Percentiles rank a stretch among this genome's conserved stretches.
phyloP scores from a whole-genome alignment of 2,888 invertebrate genomes.

The Chrysolina haemoptera region DNA sequence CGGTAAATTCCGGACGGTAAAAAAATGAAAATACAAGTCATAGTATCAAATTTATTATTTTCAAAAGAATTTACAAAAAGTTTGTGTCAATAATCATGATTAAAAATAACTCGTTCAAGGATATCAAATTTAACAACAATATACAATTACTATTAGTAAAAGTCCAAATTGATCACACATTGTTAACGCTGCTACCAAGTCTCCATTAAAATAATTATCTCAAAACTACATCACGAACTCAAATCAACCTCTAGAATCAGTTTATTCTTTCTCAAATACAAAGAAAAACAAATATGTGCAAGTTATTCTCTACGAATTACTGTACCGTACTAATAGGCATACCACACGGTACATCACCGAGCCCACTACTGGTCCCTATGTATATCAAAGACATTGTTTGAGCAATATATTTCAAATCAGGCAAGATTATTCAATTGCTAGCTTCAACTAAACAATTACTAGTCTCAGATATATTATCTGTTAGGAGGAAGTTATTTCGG shows the following conservation, averaged over 20 bases:
- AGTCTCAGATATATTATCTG: not conserved
- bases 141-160: constrained; percentile 11
- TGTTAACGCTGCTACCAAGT: constrained; percentile 1
- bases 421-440: constrained; percentile 1
- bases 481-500: not conserved
- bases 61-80: constrained; percentile 8
- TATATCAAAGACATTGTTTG: constrained; percentile 10
- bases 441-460: not conserved
- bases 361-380: constrained; percentile 17
- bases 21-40: not conserved
- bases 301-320: not conserved
- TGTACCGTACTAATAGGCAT: not conserved
- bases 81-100: not conserved
- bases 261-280: not conserved
- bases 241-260: not conserved
- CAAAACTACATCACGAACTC: not conserved
- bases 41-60: constrained; percentile 20
- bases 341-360: not conserved
- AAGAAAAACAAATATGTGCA: not conserved
- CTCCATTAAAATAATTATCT: not conserved
- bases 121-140: constrained; percentile 19
- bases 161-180: constrained; percentile 18
- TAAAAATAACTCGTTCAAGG: constrained; percentile 8
- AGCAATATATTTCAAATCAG: constrained; percentile 6
- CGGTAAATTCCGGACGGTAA: no score